Evolutionary conservation across 35 echinoderm and acorn worm species (phyloP).

Genomic region (Lytechinus variegatus): DNA sequence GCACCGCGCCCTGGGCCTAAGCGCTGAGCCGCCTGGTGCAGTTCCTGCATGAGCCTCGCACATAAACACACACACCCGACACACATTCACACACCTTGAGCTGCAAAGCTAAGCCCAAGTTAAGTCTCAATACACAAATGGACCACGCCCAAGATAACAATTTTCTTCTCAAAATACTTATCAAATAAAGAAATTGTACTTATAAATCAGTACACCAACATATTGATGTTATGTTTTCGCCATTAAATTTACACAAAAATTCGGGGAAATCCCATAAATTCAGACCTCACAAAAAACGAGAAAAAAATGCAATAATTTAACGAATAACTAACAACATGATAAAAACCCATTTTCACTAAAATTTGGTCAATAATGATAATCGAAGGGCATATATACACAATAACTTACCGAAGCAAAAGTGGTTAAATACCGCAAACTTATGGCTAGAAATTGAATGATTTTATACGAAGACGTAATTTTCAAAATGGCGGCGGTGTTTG

Average conservation of each 20-base stretch:
- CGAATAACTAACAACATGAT: constrained; percentile 1
- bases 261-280: not conserved
- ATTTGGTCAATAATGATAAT: not conserved
- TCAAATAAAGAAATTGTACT: not conserved
- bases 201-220: not conserved
- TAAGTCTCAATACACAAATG: not conserved
- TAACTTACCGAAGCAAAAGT: constrained; percentile 67
- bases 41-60: not conserved
- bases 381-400: not conserved
- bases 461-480: constrained; percentile 68
- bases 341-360: not conserved
- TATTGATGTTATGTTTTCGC: not conserved
- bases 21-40: not conserved
- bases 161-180: not conserved
- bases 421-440: constrained; percentile 49
- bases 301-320: not conserved
- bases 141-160: constrained; percentile 17
- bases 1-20: not conserved
- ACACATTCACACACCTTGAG: not conserved
- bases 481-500: constrained; percentile 96
- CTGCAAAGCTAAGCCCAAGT: not conserved
- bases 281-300: not conserved
- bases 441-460: constrained; percentile 55
- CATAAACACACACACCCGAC: not conserved
- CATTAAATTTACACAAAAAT: not conserved